phyloP scores from a whole-genome alignment of 2,888 invertebrate species.

The Pristionchus mayeri region DNA sequence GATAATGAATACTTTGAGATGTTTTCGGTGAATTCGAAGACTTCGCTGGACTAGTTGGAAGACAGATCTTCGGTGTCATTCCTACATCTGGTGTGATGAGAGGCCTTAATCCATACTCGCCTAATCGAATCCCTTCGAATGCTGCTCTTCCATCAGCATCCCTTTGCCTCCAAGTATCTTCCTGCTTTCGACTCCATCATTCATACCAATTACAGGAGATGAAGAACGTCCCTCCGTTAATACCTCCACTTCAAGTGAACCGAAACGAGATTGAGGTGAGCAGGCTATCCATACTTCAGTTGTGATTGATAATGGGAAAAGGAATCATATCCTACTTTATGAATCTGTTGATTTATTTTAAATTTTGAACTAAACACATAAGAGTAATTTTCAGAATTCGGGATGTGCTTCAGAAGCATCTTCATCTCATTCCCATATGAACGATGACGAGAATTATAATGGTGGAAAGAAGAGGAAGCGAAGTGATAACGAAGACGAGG shows the following conservation, averaged over 20 bases:
- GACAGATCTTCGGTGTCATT: slow-evolving; percentile 10
- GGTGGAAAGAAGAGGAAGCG: slow-evolving; percentile 22
- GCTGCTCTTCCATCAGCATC: neutral
- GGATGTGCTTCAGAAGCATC: slow-evolving; percentile 37
- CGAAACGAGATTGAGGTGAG: slow-evolving; percentile 16
- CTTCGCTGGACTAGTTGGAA: slow-evolving; percentile 7
- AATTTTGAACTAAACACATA: neutral
- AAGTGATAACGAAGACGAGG: neutral
- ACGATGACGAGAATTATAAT: slow-evolving; percentile 30
- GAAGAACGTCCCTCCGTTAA: slow-evolving; percentile 29
- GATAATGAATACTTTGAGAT: slow-evolving; percentile 25
- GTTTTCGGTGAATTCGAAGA: slow-evolving; percentile 34
- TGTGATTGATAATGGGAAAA: slow-evolving; percentile 3
- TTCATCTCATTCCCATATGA: slow-evolving; percentile 15
- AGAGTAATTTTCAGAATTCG: neutral
- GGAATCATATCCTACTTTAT: neutral
- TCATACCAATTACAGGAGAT: slow-evolving; percentile 21
- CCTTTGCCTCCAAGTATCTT: slow-evolving; percentile 7
- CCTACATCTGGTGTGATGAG: slow-evolving; percentile 16
- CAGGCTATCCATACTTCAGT: neutral
- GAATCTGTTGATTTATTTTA: neutral
- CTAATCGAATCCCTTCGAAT: neutral
- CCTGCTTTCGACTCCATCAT: neutral
- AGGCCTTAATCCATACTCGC: neutral
- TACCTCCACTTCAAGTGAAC: slow-evolving; percentile 9